These are phyloP conservation scores for honey bee (Apis mellifera) DNA, from an alignment of 1,140 invertebrate species.

Conservation along the genomic window DNA sequence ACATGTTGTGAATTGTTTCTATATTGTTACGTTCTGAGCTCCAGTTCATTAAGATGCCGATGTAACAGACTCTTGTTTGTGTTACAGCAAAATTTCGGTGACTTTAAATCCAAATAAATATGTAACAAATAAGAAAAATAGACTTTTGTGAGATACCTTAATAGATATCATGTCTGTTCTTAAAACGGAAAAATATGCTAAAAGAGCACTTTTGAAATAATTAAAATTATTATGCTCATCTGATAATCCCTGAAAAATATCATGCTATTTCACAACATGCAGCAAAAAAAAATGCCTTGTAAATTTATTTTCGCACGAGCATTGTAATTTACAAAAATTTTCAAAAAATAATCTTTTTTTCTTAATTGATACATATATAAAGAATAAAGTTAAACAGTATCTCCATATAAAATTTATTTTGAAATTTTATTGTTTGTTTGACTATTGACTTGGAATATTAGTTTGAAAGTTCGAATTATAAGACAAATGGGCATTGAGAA, in stretches of 20 bases:
- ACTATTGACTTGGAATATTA: too few relatives aligned
- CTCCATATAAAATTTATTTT: not conserved
- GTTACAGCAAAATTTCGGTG: conserved; percentile 82
- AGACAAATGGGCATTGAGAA: not conserved
- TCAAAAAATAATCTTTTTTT: not conserved
- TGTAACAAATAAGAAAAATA: conserved; percentile 81
- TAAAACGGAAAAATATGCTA: conserved; percentile 40
- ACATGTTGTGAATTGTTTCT: conserved; percentile 80
- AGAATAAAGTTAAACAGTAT: not conserved
- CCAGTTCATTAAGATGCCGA: conserved; percentile 81
- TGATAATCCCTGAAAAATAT: conserved; percentile 51
- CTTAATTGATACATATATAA: not conserved
- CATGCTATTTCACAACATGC: conserved; percentile 71
- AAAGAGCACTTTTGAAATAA: conserved; percentile 53
- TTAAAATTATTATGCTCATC: conserved; percentile 45
- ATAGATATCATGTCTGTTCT: conserved; percentile 39
- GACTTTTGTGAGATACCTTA: conserved; percentile 66
- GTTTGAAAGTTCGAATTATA: not conserved
- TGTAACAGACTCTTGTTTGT: conserved; percentile 82
- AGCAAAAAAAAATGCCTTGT: conserved; percentile 48
- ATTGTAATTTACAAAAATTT: conserved; percentile 9
- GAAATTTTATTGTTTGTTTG: not conserved
- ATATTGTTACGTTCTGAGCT: conserved; percentile 81
- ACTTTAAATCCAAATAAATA: conserved; percentile 82
- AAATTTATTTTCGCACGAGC: conserved; percentile 27